Evolutionary conservation across 2,888 invertebrate genomes (phyloP), one percentile per base, ranked within the genome.

Genomic region (Adelognathus sp.): DNA sequence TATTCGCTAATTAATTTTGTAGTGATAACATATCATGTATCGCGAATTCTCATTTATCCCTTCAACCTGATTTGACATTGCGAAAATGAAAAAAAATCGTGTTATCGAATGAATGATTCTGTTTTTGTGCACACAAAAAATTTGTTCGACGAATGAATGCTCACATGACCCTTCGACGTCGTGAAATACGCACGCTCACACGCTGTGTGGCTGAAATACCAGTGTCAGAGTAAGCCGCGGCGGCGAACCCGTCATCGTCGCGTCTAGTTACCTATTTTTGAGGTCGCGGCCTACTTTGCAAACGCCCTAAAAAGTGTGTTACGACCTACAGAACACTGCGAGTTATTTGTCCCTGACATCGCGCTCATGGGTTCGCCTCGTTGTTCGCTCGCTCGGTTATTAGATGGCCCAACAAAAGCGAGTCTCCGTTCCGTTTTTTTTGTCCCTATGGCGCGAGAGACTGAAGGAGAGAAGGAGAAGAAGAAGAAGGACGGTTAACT

Each of bases 271-370:
- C 64, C 66, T 41, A 73, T 54, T 83, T 84, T 86, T 84, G 82
- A 83, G 84, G 86, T 86, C 87, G 75, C 66, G 86, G 82, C 84
- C 85, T 69, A 87, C 82, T 86, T 87, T 72, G 44, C 58, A 33
- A n/a, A 31, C 71, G 79, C 64, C 63, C 74, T 56, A 63, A 39
- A 69, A 71, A 54, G 72, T 67, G 54, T 46, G 58, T 76, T 60
- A 39, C 76, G 80, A 83, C 83, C 86, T 82, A 80, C 66, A 69
- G 76, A 63, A 79, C 81, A 52, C 73, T 24, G 74, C 70, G 58
- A 81, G 67, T 56, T 56, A 61, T 56, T 75, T 82, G 50, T n/a
- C 84, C 84, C 79, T 84, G 83, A 83, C 82, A 82, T 69, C 46
- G 36, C 63, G 63, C 44, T 33, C 27, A 44, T 63, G 67, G 64